A percentile compares a stretch with the other conserved stretches of the same genome.
These are phyloP conservation scores for Drosophila funebris DNA, from an alignment of 1,140 invertebrate genomes.

Conservation along the genomic window DNA sequence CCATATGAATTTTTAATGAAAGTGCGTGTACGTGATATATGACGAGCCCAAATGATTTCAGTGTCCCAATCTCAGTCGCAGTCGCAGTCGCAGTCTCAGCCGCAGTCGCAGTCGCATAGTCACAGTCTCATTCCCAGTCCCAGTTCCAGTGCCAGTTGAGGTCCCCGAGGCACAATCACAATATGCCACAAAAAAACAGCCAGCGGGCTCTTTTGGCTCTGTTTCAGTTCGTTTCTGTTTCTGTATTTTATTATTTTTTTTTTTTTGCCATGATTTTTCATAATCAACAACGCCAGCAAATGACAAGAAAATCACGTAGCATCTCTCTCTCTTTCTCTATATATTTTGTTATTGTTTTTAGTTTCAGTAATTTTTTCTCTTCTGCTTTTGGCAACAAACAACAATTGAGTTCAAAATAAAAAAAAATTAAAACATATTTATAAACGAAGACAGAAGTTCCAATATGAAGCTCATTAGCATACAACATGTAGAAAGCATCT, in stretches of 20 bases:
- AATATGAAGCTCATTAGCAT: not conserved
- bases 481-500: not conserved
- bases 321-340: not conserved
- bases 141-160: constrained; percentile 28
- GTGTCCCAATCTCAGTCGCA: not conserved
- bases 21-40: constrained; percentile 77
- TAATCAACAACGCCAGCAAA: constrained; percentile 61
- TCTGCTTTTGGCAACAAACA: constrained; percentile 21
- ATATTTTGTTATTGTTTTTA: constrained; percentile 7
- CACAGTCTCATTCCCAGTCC: no score
- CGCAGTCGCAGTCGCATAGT: not conserved
- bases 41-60: constrained; percentile 65
- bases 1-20: constrained; percentile 62
- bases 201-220: constrained; percentile 51
- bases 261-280: constrained; percentile 77
- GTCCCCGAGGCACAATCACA: constrained; percentile 33
- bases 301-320: constrained; percentile 76
- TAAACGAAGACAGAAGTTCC: not conserved
- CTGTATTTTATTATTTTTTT: no score
- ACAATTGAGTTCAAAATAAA: not conserved
- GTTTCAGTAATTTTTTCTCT: no score
- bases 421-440: not conserved
- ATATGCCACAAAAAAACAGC: constrained; percentile 11
- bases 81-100: not conserved
- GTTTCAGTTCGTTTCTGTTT: constrained; percentile 2